Conservation (phyloP, 2,113 vertebrate genomes). For the Muscicapa adusta region DNA sequence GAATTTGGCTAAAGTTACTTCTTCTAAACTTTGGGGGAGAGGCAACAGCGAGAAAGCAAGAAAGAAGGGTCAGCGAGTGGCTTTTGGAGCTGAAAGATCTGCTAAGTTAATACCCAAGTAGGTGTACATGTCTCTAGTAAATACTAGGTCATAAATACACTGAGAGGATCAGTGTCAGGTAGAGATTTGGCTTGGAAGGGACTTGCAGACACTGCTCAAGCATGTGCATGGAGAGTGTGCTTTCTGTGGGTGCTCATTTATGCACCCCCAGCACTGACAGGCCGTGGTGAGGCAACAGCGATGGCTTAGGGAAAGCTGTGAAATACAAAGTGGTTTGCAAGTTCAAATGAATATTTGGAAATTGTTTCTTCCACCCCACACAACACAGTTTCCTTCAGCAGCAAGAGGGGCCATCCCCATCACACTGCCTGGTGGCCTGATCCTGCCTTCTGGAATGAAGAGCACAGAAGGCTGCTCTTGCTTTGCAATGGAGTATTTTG, state of each 20-base stretch:
- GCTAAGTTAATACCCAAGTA: conserved; percentile 15
- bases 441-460: background rate
- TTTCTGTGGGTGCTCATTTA: background rate
- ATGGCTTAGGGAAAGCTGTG: background rate
- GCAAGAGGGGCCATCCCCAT: background rate
- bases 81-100: conserved; percentile 33
- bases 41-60: background rate
- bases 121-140: conserved; percentile 30
- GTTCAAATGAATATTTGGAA: background rate
- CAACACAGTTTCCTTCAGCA: background rate
- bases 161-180: background rate
- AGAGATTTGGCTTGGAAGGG: background rate
- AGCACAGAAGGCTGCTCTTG: background rate
- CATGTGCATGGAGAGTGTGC: rapidly evolving
- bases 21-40: background rate
- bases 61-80: background rate
- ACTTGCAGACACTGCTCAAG: background rate
- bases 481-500: background rate
- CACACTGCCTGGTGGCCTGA: background rate
- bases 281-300: background rate
- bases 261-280: background rate
- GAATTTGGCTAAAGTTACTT: background rate
- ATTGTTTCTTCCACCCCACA: background rate
- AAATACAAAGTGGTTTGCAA: background rate
- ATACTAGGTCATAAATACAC: conserved; percentile 17